Base-by-base conservation (phyloP, 1,140 invertebrate species). In the Drosophila sucinea region DNA sequence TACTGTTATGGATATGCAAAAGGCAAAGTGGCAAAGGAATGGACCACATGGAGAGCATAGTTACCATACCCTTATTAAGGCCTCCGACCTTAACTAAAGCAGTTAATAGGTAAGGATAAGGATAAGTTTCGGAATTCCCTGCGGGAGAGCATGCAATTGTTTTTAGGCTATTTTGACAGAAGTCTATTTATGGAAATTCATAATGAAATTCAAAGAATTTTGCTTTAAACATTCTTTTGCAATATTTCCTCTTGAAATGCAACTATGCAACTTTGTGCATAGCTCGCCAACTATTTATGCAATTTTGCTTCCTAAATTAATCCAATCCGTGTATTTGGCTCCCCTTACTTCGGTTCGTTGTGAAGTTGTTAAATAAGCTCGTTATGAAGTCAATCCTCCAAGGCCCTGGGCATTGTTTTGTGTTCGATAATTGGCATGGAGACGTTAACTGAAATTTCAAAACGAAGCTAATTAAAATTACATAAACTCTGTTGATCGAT, bases 401-500 rank as follows among this genome's bases (percentile, higher is more conserved):
- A 51, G 6, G 44, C 38, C 23, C 1, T 32, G 0, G 3, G 25
- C 64, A 57, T 57, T 66, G 54, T 66, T 30, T 40, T 60, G 25
- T 35, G 8, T 25, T 17, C 61, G 38, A 60, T 65, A 69, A 27
- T 69, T 63, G 60, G 17, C 60, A 51, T 41, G n/a, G 35, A 60
- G 11, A 1, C 40, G 23, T 44, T 32, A 67, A 74, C 38, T 77
- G 41, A 56, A 51, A 41, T 56, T 70, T 23, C 6, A 17, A 29
- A 56, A 33, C 17, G 27, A 68, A 23, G n/a, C 51, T 77, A 77
- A 77, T 77, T 77, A 67, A 67, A 66, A 60, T 77, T 58, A 58
- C 57, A 77, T 77, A 32, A 27, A 10, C 44, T 61, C 25, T 8
- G n/a, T 63, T 76, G 75, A 71, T 77, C 41, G 68, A 77, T 71